A percentile compares a stretch with the other conserved stretches of the same genome.
These are phyloP conservation scores for Drosophila crucigera DNA, from an alignment of 2,888 invertebrate species.

Conservation along the genomic window DNA sequence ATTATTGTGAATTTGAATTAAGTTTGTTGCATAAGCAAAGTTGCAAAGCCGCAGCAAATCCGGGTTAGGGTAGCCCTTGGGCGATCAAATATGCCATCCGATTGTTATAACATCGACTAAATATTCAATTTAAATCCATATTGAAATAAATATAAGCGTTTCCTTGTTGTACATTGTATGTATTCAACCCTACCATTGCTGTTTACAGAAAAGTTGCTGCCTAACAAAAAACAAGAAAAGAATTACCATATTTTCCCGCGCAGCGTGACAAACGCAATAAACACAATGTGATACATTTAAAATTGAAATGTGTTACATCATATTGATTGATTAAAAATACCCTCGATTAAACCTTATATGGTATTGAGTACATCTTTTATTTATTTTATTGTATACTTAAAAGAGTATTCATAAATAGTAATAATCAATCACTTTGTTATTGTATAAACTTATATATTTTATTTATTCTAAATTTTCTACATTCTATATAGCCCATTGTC, in stretches of 20 bases:
- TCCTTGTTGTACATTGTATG: slow-evolving; percentile 1
- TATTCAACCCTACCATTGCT: slow-evolving; percentile 1
- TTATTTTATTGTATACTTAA: background rate
- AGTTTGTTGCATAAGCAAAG: slow-evolving; percentile 6
- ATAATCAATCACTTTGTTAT: background rate
- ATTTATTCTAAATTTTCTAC: background rate
- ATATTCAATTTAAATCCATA: slow-evolving; percentile 47
- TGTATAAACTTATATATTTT: background rate
- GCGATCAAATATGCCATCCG: slow-evolving; percentile 15
- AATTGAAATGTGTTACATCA: background rate
- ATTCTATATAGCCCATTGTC: too few relatives aligned
- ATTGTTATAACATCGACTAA: slow-evolving; percentile 49
- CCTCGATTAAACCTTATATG: background rate
- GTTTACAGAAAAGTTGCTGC: slow-evolving; percentile 8
- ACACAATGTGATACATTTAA: background rate
- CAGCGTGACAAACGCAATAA: slow-evolving; percentile 34
- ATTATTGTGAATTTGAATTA: slow-evolving; percentile 26
- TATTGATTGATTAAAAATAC: background rate
- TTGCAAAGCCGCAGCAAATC: slow-evolving; percentile 15
- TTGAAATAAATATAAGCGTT: slow-evolving; percentile 43
- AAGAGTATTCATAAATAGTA: background rate
- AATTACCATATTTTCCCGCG: slow-evolving; percentile 55
- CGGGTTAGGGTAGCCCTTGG: background rate
- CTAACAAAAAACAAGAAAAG: slow-evolving; percentile 7
- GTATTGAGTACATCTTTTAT: background rate